Conservation (phyloP, 2,113 vertebrate species). For the Quiscalus mexicanus region DNA sequence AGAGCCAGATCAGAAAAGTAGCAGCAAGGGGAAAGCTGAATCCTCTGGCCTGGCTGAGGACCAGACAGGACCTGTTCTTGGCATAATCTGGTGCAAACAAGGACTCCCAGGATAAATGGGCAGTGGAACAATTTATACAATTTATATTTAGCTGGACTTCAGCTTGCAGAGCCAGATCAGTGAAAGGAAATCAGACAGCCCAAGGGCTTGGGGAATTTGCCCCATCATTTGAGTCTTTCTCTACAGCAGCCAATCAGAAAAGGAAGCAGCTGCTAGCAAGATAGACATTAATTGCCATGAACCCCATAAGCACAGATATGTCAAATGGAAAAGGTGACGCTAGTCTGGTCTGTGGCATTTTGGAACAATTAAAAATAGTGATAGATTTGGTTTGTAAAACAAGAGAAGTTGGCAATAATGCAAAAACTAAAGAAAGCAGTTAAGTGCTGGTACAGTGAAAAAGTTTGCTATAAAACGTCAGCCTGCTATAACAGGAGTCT, state of each 20-base stretch:
- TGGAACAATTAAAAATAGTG: constrained; percentile 56
- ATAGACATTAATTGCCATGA: constrained; percentile 34
- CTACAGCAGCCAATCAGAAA: constrained; percentile 10
- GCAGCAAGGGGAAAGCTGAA: constrained; percentile 34
- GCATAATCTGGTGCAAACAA: constrained; percentile 40
- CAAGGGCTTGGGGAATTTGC: neutral
- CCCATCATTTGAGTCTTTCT: constrained; percentile 2
- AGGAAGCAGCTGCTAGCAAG: constrained; percentile 55
- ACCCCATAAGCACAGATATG: neutral
- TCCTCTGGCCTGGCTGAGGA: constrained; percentile 17
- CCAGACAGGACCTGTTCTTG: constrained; percentile 33
- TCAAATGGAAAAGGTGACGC: constrained; percentile 65
- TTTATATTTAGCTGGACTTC: constrained; percentile 17
- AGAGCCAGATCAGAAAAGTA: constrained; percentile 29
- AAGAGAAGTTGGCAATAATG: constrained; percentile 58
- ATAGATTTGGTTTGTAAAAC: constrained; percentile 62
- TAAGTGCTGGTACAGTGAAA: constrained; percentile 46
- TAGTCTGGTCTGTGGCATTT: constrained; percentile 49
- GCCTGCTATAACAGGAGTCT: constrained; percentile 15
- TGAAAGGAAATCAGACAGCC: constrained; percentile 35
- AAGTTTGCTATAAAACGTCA: constrained; percentile 7
- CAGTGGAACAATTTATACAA: constrained; percentile 46
- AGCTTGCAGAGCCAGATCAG: neutral
- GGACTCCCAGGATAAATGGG: constrained; percentile 59
- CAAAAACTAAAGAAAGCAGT: constrained; percentile 38